A percentile compares a stretch with the other conserved stretches of the same genome.
These are phyloP conservation scores for Augochlorella aurata DNA, from an alignment of 2,888 invertebrate genomes.

Conservation along the genomic window DNA sequence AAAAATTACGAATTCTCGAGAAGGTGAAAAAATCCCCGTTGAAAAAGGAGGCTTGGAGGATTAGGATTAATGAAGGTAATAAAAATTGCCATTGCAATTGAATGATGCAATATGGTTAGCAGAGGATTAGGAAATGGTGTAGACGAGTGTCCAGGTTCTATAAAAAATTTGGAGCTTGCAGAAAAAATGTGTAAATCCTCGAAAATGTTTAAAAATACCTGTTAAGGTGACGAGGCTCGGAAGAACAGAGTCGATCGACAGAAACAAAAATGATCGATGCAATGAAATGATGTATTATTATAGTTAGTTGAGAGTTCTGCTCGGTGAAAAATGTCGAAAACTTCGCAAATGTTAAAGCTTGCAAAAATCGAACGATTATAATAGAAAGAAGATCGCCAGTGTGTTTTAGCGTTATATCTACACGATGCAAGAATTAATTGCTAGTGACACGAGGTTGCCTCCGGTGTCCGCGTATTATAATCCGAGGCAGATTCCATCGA, in stretches of 20 bases:
- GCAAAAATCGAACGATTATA: neutral
- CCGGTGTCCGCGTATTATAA: neutral
- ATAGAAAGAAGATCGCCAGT: neutral
- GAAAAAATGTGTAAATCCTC: neutral
- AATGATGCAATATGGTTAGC: no score
- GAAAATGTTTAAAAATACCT: neutral
- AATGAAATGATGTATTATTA: neutral
- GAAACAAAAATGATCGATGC: neutral
- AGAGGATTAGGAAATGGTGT: neutral
- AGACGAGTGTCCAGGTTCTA: neutral
- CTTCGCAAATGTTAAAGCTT: neutral
- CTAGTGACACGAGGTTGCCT: neutral
- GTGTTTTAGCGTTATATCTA: neutral
- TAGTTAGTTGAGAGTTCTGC: no score
- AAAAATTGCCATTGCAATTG: neutral
- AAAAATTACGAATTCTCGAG: neutral
- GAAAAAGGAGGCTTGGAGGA: no score
- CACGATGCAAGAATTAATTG: neutral
- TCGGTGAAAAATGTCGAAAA: neutral
- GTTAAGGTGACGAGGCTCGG: neutral
- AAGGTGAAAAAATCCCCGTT: neutral
- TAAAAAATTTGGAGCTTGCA: neutral
- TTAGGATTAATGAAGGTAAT: no score
- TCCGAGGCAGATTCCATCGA: neutral
- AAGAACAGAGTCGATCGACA: neutral